Evolutionary conservation across 92 coral and sea anemone species (phyloP), one percentile per base, ranked within the genome.

Genomic region (Actinernus sp.): DNA sequence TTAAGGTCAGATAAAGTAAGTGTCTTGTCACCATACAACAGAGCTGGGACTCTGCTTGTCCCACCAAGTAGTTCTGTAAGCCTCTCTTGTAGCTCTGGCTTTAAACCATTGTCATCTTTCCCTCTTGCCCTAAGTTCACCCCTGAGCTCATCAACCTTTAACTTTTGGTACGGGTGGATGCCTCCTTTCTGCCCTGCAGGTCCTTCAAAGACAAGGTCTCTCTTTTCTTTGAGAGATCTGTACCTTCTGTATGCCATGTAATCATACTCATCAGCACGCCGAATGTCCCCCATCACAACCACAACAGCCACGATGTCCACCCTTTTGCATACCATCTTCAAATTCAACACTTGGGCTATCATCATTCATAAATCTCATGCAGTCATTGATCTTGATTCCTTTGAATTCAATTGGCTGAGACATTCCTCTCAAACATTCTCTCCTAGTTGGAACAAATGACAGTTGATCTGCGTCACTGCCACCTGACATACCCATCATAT

Each of bases 221-320:
- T 11, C 71, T 64, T 64, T 46, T 64, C 71, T 39, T 64, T 46
- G 3, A 64, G 59, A 17, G 33, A 46, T 28, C 10, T 64, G 58
- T 49, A 48, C 7, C 1, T 25, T 2, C 38, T 11, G 0, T 64
- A 50, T 6, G 58, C 19, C 71, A 64, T 64, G 61, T 65, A 65
- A 4, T 65, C 48, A 36, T 47, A 65, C 11, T 65, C 73, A 0
- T 19, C 20, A 0, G 73, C 39, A 1, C 61, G 31, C n/a, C 50
- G 8, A 28, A 49, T 65, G 58, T 65, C 59, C 12, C n/a, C 76
- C 76, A 43, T 70, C 78, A 43, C 78, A 70, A 11, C 78, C 78
- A 20, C 29, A 10, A 34, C 78, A 70, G 0, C 78, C 78, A 10
- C 26, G 14, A 20, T 54, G 44, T 11, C 68, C 68, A 12, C 68